Evolutionary conservation across 2,113 vertebrate genomes (phyloP), one percentile per base, ranked within the genome.

Genomic region (Parus major): DNA sequence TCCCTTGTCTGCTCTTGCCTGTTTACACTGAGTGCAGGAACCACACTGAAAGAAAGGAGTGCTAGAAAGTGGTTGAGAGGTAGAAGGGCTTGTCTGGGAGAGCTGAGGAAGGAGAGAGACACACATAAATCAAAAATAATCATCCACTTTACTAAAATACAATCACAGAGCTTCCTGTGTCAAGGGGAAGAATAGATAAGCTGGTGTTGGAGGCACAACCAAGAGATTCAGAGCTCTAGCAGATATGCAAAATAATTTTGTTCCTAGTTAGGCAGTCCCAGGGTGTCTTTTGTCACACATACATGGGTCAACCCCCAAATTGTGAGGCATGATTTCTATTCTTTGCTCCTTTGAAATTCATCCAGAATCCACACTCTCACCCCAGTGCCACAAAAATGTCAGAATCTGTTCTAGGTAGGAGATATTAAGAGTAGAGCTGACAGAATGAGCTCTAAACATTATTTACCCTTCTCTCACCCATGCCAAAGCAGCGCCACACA

Each of bases 381-480:
- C 33, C 13, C 53, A 39, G 81, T 20, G 31, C 36, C 49, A 28
- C 2, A 12, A 87, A n/a, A 47, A 21, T 72, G 14, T 69, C 89
- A 87, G 46, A 87, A 87, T 80, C 36, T 72, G 41, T 59, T 75
- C 49, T 50, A 68, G 16, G n/a, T 31, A 21, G 27, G 29, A 46
- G 29, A 55, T 61, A 52, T 14, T 82, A 68, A 76, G 57, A 80
- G 3, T 57, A 65, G 71, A 89, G 12, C 46, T 92, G 78, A 57
- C 81, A 87, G 81, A 92, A 93, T 55, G 36, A 61, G 33, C 49
- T 71, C 80, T 79, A 78, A 89, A 88, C 21, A n/a, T 82, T 90
- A 50, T 77, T 92, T 91, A 65, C 42, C 29, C 55, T 85, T 76
- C 66, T 52, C n/a, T 61, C 49, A 71, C 56, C 61, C 46, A 61